Percentiles rank a stretch among this genome's conserved stretches.
These are phyloP conservation scores for Sinocyclocheilus maitianheensis DNA, from an alignment of 2,113 vertebrate genomes.

Conservation along the genomic window DNA sequence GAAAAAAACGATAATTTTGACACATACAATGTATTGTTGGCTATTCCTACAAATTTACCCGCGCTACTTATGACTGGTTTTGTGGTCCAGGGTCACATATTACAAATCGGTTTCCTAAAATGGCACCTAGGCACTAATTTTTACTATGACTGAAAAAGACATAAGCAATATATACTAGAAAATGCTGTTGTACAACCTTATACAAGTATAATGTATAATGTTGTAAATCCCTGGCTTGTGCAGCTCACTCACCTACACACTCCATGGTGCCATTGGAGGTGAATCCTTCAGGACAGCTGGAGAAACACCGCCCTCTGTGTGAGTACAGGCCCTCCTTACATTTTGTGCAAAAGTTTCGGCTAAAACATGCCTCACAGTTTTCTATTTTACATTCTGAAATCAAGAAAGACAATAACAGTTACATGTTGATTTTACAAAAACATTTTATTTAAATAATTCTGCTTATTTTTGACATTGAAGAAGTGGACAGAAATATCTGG, in stretches of 20 bases:
- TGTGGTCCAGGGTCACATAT: background rate
- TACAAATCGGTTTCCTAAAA: background rate
- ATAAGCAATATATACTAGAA: background rate
- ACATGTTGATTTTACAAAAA: background rate
- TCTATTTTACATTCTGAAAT: slow-evolving; percentile 96
- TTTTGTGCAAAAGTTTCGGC: slow-evolving; percentile 98
- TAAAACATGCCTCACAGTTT: slow-evolving; percentile 97
- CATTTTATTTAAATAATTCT: background rate
- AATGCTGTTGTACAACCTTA: background rate
- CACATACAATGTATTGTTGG: too few relatives aligned
- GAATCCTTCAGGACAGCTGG: slow-evolving; percentile 87
- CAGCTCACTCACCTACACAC: slow-evolving; percentile 85
- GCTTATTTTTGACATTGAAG: background rate
- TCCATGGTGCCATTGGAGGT: slow-evolving; percentile 89
- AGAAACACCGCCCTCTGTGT: slow-evolving; percentile 91
- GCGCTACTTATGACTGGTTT: too few relatives aligned
- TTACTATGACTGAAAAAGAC: background rate
- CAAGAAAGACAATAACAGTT: slow-evolving; percentile 51
- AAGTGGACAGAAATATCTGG: too few relatives aligned
- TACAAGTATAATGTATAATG: background rate
- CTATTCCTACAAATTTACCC: too few relatives aligned
- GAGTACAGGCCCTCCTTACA: slow-evolving; percentile 95
- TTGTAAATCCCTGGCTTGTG: too few relatives aligned
- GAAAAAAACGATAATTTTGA: too few relatives aligned
- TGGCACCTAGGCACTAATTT: background rate